Percentiles rank a stretch among this genome's conserved stretches.
phyloP scores from a whole-genome alignment of 2,113 vertebrate genomes.

The Oryzias woworae region DNA sequence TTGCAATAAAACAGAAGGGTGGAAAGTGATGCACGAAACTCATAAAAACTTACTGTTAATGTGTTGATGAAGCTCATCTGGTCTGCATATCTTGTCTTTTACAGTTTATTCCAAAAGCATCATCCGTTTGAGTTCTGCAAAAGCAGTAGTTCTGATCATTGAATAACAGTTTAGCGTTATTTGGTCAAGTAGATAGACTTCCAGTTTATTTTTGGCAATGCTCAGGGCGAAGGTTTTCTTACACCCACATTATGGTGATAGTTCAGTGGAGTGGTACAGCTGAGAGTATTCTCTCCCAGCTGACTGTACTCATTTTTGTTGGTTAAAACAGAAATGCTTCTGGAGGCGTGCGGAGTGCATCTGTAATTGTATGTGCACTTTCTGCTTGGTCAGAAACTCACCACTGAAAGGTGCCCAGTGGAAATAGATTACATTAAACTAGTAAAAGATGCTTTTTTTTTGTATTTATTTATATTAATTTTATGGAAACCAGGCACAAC shows the following conservation, averaged over 20 bases:
- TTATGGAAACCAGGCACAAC: too few relatives aligned
- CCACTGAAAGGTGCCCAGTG: too few relatives aligned
- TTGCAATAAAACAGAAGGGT: too few relatives aligned
- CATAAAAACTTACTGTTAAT: too few relatives aligned
- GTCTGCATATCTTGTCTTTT: background rate
- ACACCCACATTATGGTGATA: constrained; percentile 33
- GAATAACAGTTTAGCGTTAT: background rate
- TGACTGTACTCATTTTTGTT: constrained; percentile 18
- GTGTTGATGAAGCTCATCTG: background rate
- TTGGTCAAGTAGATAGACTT: constrained; percentile 1
- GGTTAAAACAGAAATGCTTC: background rate
- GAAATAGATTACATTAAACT: too few relatives aligned
- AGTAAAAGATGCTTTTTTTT: too few relatives aligned
- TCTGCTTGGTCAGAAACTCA: constrained; percentile 9
- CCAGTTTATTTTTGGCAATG: constrained; percentile 22
- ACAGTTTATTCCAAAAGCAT: background rate
- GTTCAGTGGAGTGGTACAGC: constrained; percentile 31
- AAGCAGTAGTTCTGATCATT: background rate
- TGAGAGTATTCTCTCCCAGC: constrained; percentile 17
- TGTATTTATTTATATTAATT: too few relatives aligned
- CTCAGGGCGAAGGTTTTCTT: background rate
- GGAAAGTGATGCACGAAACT: too few relatives aligned
- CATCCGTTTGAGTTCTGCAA: background rate
- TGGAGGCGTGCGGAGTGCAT: constrained; percentile 42
- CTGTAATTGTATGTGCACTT: constrained; percentile 38